Percentiles rank a stretch among this genome's conserved stretches.
phyloP scores from a whole-genome alignment of 2,888 invertebrate species.

The Macaria liturata region DNA sequence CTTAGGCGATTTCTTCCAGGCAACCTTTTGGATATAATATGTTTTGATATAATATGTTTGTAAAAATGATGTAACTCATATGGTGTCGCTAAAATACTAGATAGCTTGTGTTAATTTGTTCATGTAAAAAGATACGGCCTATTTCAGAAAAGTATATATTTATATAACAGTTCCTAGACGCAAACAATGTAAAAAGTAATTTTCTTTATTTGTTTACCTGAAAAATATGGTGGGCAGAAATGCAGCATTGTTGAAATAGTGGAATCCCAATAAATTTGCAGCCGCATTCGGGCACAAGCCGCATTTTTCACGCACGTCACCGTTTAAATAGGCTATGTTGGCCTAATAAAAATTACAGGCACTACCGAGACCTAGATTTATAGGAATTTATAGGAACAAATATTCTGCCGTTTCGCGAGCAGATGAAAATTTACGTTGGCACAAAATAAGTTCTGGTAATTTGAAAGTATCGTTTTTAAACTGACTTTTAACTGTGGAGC shows the following conservation, averaged over 20 bases:
- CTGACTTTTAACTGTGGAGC: conserved; percentile 7
- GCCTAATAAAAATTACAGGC: conserved; percentile 55
- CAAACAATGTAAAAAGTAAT: no score
- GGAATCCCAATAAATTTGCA: conserved; percentile 22
- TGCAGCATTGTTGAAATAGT: conserved; percentile 12
- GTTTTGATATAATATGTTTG: no score
- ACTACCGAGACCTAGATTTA: conserved; percentile 51
- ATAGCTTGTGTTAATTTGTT: no score
- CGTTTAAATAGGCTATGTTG: conserved; percentile 41
- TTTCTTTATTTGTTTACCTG: no score
- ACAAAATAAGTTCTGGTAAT: conserved; percentile 26
- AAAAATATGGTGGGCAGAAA: conserved; percentile 4
- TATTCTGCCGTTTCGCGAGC: conserved; percentile 27
- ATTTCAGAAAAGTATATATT: no score
- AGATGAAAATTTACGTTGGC: conserved; percentile 37
- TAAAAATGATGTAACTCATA: no score
- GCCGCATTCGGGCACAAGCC: conserved; percentile 25
- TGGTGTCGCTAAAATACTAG: no score
- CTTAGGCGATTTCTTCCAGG: no score
- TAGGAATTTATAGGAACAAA: conserved; percentile 46
- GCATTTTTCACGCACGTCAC: conserved; percentile 30
- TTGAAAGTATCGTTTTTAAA: conserved; percentile 25
- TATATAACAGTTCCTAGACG: no score
- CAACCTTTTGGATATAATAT: no score
- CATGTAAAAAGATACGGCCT: no score